A percentile compares a stretch with the other conserved stretches of the same genome.
These are phyloP conservation scores for Cyanoliseus patagonus DNA, from an alignment of 2,113 vertebrate genomes.

Conservation along the genomic window DNA sequence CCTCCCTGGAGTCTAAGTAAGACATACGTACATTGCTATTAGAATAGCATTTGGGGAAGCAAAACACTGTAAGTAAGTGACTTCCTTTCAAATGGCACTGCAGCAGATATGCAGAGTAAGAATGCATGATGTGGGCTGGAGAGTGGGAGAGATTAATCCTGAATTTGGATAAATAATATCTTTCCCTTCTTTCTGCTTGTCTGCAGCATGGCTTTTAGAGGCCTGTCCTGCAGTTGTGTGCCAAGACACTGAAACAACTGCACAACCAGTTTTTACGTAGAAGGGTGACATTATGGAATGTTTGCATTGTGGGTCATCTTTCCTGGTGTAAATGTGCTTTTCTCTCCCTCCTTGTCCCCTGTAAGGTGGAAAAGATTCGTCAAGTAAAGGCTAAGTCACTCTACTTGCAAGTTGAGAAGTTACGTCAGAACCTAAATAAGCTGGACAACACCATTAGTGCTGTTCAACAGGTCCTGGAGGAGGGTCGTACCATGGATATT, in stretches of 20 bases:
- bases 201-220: not conserved
- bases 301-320: not conserved
- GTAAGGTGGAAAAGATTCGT: constrained; percentile 96
- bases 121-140: not conserved
- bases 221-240: not conserved
- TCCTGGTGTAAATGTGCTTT: not conserved
- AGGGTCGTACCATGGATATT: constrained; percentile 91
- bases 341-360: not conserved
- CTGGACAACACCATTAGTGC: constrained; percentile 94
- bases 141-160: not conserved
- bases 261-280: not conserved
- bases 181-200: not conserved
- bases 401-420: constrained; percentile 96
- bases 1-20: not conserved
- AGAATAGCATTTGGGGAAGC: not conserved
- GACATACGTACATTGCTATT: not conserved
- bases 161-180: not conserved
- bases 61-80: not conserved
- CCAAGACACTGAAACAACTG: not conserved
- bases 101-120: not conserved
- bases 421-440: constrained; percentile 94
- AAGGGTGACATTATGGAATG: not conserved
- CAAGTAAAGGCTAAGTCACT: constrained; percentile 98
- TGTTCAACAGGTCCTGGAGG: constrained; percentile 94
- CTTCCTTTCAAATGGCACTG: not conserved